Evolutionary conservation across 2,797 vertebrate species (phyloP).

Genomic region (Sebastes flavidus): DNA sequence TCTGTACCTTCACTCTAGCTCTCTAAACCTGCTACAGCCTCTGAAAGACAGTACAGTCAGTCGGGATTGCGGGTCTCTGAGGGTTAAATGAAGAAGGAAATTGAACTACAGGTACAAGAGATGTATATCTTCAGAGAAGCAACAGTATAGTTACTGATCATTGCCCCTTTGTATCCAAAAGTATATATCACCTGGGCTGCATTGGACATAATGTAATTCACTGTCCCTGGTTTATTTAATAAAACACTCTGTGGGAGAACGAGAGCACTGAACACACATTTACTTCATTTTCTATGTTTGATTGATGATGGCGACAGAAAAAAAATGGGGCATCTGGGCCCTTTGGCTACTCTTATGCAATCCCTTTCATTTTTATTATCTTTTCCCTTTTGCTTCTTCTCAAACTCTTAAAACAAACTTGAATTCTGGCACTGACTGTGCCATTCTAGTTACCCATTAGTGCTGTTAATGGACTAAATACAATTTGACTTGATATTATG

Average conservation of each 20-base stretch:
- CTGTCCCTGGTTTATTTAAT: conserved; percentile 46
- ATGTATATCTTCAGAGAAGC: background rate
- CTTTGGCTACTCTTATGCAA: conserved; percentile 46
- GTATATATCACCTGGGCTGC: conserved; percentile 26
- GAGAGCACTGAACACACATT: conserved; percentile 43
- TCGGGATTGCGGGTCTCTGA: no score
- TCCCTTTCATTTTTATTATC: conserved; percentile 13
- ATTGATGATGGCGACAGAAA: conserved; percentile 53
- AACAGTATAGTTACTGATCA: background rate
- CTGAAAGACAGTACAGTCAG: no score
- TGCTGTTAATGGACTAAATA: conserved; percentile 23
- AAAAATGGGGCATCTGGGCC: conserved; percentile 47
- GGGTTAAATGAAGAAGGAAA: background rate
- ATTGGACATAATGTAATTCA: conserved; percentile 25
- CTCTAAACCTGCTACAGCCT: no score
- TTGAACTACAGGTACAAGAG: background rate
- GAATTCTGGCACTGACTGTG: conserved; percentile 17
- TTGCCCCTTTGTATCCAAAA: background rate
- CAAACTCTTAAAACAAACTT: conserved; percentile 38
- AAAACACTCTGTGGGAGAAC: conserved; percentile 47
- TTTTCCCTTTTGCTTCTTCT: conserved; percentile 16
- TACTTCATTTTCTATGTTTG: conserved; percentile 51
- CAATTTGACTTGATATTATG: background rate
- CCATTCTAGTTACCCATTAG: conserved; percentile 15
- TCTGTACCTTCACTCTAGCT: no score